Evolutionary conservation across 2,888 invertebrate species (phyloP).

Genomic region (Vanessa cardui): DNA sequence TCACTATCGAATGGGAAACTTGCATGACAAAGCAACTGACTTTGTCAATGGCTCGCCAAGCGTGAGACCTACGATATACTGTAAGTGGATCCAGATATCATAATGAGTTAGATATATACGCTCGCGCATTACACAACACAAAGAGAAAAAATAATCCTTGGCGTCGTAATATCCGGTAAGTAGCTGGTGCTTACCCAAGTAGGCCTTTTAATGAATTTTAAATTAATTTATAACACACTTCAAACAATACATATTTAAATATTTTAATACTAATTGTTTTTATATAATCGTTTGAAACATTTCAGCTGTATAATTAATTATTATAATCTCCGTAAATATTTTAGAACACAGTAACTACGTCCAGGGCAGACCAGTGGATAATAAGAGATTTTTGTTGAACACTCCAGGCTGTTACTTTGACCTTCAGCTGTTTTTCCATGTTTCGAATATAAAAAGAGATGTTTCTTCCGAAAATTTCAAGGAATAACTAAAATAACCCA

Average conservation of each 20-base stretch:
- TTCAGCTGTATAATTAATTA: not conserved
- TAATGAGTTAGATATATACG: not conserved
- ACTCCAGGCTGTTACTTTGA: no score
- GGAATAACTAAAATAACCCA: no score
- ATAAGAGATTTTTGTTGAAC: no score
- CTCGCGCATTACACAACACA: not conserved
- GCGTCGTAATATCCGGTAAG: not conserved
- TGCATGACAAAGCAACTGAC: no score
- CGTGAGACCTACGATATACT: not conserved
- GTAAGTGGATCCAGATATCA: not conserved
- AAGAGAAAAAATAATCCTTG: not conserved
- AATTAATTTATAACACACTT: not conserved
- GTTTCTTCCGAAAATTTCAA: no score
- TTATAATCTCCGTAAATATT: not conserved
- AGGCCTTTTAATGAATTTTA: constrained; percentile 2
- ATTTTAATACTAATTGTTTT: no score
- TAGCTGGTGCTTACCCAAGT: not conserved
- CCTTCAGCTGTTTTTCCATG: no score
- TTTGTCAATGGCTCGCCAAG: not conserved
- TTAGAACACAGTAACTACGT: not conserved
- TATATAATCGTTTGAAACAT: not conserved
- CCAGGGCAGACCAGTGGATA: no score
- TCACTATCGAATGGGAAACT: no score
- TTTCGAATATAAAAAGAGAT: no score
- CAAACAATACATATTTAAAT: no score